Evolutionary conservation across 2,888 invertebrate genomes (phyloP).

Genomic region (Nomada fucata): DNA sequence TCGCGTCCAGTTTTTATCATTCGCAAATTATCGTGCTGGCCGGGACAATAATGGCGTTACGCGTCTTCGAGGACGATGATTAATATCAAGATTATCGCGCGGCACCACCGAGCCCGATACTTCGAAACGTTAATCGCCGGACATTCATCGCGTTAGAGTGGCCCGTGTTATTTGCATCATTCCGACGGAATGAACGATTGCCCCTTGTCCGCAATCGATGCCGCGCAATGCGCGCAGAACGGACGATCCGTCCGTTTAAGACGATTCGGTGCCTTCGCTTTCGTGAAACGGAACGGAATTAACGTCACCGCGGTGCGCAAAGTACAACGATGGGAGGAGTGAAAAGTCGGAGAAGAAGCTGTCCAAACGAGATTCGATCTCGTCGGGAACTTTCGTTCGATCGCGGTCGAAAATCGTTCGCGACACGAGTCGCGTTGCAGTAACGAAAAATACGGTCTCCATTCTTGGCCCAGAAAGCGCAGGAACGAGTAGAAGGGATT

Average conservation of each 20-base stretch:
- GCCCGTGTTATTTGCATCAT: constrained; percentile 45
- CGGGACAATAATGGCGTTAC: constrained; percentile 55
- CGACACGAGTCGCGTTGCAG: rapidly evolving
- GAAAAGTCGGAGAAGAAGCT: too few species aligned
- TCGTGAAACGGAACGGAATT: too few species aligned
- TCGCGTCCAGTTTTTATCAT: constrained; percentile 29
- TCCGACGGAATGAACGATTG: constrained; percentile 47
- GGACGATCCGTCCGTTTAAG: neutral
- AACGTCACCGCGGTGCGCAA: too few species aligned
- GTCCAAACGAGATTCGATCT: too few species aligned
- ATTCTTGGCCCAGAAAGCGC: too few species aligned
- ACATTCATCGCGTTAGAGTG: constrained; percentile 36
- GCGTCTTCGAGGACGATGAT: constrained; percentile 62
- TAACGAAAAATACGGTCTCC: too few species aligned
- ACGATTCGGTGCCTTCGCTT: too few species aligned
- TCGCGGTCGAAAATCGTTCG: too few species aligned
- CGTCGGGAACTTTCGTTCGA: too few species aligned
- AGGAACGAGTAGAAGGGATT: neutral
- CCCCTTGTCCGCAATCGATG: constrained; percentile 45
- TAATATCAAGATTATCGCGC: constrained; percentile 59
- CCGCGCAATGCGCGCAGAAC: neutral
- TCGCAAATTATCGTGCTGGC: constrained; percentile 46
- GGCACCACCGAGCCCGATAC: constrained; percentile 52
- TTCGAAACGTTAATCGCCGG: constrained; percentile 50
- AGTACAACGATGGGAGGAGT: too few species aligned